Evolutionary conservation across 1,140 invertebrate genomes (phyloP), one percentile per base, ranked within the genome.

Genomic region (Meteorus sp.): DNA sequence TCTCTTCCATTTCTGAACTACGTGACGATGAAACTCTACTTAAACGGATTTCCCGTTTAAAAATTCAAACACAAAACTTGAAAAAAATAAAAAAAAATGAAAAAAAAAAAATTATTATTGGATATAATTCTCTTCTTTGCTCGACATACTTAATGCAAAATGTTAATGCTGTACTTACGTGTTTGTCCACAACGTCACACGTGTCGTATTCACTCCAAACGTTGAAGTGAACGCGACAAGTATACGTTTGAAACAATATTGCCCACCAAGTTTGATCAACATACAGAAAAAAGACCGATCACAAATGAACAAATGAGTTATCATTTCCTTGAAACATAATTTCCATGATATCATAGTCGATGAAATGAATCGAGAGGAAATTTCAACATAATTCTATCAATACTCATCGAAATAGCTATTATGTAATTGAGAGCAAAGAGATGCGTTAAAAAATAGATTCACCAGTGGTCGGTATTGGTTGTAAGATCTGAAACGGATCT

Each of bases 281-380:
- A 48, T 29, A 19, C 22, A 29, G 9, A 29, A 29, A 29, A 47
- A 25, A 25, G 27, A 47, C 44, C 23, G 22, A 47, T 47, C 44
- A 47, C 44, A 47, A 23, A 47, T 47, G 44, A 47, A 47, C 27
- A 25, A 25, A n/a, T n/a, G n/a, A n/a, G n/a, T n/a, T n/a, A n/a
- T n/a, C n/a, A n/a, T n/a, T n/a, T n/a, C n/a, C n/a, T n/a, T n/a
- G n/a, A n/a, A n/a, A n/a, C n/a, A n/a, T n/a, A n/a, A n/a, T n/a
- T n/a, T n/a, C n/a, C n/a, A n/a, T n/a, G n/a, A n/a, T n/a, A n/a
- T n/a, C n/a, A n/a, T n/a, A n/a, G n/a, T n/a, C n/a, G n/a, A n/a
- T n/a, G n/a, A n/a, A n/a, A n/a, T n/a, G n/a, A n/a, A n/a, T n/a
- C n/a, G n/a, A n/a, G n/a, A n/a, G n/a, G n/a, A n/a, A n/a, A n/a